phyloP scores from a whole-genome alignment of 1,140 invertebrate species.

The Chymomyza costata region DNA sequence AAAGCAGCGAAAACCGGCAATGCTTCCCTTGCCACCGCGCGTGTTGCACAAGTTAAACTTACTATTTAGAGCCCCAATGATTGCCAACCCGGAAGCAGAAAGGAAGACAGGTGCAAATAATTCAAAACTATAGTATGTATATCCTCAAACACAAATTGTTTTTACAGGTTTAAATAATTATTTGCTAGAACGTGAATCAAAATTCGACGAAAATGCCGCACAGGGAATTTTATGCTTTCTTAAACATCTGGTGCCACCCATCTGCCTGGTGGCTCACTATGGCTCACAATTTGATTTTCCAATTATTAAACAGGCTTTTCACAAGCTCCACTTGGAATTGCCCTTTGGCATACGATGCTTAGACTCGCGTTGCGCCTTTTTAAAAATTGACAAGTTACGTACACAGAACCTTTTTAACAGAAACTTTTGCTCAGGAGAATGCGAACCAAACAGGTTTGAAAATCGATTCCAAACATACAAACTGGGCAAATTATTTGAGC shows the following conservation, averaged over 20 bases:
- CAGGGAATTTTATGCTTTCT: conserved; percentile 80
- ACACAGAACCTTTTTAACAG: not conserved
- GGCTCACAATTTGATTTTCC: conserved; percentile 87
- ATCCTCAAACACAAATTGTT: conserved; percentile 34
- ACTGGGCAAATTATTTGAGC: conserved; percentile 77
- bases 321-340: conserved; percentile 41
- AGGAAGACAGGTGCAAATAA: conserved; percentile 77
- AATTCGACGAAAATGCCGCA: conserved; percentile 78
- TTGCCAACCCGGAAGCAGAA: conserved; percentile 75
- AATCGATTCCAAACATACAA: too few species aligned
- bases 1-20: not conserved
- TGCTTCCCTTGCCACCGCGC: conserved; percentile 73
- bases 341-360: conserved; percentile 30
- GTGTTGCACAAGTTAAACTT: conserved; percentile 80
- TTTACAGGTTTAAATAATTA: conserved; percentile 83
- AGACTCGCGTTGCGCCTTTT: conserved; percentile 50
- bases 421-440: too few species aligned
- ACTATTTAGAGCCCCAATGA: conserved; percentile 79
- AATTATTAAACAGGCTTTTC: conserved; percentile 80
- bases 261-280: conserved; percentile 88
- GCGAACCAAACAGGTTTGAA: too few species aligned
- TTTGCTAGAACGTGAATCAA: conserved; percentile 78
- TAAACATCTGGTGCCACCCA: conserved; percentile 79
- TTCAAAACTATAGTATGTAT: not conserved
- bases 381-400: conserved; percentile 49